These are phyloP conservation scores for Phrynocephalus versicolor DNA, from an alignment of 2,113 vertebrate species.

Conservation along the genomic window DNA sequence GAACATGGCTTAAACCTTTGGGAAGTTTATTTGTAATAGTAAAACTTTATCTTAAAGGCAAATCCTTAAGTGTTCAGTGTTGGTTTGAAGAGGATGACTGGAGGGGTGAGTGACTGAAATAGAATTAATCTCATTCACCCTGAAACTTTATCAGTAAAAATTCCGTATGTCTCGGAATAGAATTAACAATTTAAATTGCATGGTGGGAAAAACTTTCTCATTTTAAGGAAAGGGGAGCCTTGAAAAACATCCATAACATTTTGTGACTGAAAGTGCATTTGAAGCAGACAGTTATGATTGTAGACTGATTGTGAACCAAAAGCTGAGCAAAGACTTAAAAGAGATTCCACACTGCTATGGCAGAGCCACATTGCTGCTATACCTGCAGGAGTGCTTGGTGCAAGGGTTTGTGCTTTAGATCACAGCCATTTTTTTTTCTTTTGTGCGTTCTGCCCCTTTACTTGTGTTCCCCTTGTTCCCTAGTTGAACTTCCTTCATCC, in stretches of 20 bases:
- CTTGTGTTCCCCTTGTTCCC: neutral
- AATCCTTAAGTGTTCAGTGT: neutral
- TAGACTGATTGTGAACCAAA: neutral
- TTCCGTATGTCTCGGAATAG: neutral
- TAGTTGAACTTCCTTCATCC: neutral
- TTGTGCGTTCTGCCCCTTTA: neutral
- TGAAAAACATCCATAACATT: neutral
- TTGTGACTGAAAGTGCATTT: neutral
- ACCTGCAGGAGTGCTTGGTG: neutral
- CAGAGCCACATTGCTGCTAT: neutral
- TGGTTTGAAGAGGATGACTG: neutral
- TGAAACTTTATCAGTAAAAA: neutral
- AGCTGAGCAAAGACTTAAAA: neutral
- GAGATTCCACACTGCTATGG: neutral
- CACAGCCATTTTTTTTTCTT: too few species aligned
- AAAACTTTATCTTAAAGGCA: neutral
- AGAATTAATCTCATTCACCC: neutral
- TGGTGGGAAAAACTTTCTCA: neutral
- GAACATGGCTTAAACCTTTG: neutral
- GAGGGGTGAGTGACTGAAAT: neutral
- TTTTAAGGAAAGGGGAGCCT: neutral
- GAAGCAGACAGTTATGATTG: neutral
- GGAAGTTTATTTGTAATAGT: neutral
- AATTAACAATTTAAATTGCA: neutral
- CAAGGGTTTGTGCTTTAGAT: neutral